phyloP scores from a whole-genome alignment of 1,140 invertebrate genomes.

The Helicoverpa zea region DNA sequence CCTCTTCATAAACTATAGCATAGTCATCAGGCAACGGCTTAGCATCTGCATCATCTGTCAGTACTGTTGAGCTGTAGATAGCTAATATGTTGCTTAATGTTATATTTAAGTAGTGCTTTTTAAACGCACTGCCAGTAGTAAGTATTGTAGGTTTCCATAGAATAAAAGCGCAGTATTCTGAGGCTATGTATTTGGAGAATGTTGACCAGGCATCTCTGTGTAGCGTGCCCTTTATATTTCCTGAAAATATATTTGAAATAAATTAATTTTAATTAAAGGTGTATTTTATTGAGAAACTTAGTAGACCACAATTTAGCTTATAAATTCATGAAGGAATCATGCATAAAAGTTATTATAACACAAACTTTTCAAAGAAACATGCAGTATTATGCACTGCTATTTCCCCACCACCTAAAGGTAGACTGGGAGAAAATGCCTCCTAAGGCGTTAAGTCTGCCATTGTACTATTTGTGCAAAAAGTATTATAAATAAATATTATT shows the following conservation, averaged over 20 bases:
- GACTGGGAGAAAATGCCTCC: too few relatives aligned
- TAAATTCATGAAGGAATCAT: too few relatives aligned
- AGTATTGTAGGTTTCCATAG: conserved; percentile 76
- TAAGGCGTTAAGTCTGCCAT: too few relatives aligned
- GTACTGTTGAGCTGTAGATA: conserved; percentile 72
- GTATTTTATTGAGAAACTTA: too few relatives aligned
- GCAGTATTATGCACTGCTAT: too few relatives aligned
- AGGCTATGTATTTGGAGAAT: conserved; percentile 77
- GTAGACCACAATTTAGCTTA: too few relatives aligned
- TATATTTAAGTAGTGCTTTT: conserved; percentile 82
- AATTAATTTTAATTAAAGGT: too few relatives aligned
- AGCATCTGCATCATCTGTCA: conserved; percentile 60
- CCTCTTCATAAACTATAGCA: conserved; percentile 63
- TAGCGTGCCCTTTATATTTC: conserved; percentile 78
- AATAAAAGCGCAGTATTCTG: conserved; percentile 75
- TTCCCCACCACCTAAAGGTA: too few relatives aligned
- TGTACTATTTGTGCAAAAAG: too few relatives aligned
- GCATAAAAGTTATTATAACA: background rate
- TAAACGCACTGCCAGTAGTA: conserved; percentile 78
- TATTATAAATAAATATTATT: too few relatives aligned
- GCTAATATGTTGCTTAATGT: conserved; percentile 77
- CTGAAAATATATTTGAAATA: conserved; percentile 59
- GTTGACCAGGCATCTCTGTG: conserved; percentile 81
- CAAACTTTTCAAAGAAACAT: background rate
- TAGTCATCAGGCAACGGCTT: conserved; percentile 69